These are phyloP conservation scores for Lasioglossum leucozonium DNA, from an alignment of 2,888 invertebrate species.

Conservation along the genomic window DNA sequence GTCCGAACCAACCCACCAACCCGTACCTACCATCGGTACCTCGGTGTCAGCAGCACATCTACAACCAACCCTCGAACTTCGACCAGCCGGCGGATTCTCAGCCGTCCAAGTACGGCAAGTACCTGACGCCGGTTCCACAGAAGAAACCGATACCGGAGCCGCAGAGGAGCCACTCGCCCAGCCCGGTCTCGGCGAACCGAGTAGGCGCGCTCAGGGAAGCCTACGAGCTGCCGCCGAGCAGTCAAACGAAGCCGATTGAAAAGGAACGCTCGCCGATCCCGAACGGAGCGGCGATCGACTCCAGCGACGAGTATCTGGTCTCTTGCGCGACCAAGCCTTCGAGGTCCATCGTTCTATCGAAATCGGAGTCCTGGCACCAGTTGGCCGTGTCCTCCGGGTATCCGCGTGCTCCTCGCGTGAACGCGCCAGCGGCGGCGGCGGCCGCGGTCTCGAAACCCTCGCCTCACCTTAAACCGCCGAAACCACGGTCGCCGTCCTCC, in stretches of 20 bases:
- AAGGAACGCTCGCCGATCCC: constrained; percentile 70
- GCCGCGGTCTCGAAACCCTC: constrained; percentile 63
- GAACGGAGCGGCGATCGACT: constrained; percentile 73
- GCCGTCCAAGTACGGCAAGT: constrained; percentile 26
- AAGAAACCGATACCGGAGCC: constrained; percentile 39
- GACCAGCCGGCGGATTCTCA: constrained; percentile 15
- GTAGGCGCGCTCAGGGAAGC: constrained; percentile 65
- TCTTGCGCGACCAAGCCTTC: constrained; percentile 79
- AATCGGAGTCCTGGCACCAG: constrained; percentile 94
- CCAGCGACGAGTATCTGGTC: constrained; percentile 82
- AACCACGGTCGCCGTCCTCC: constrained; percentile 91
- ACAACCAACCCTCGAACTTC: constrained; percentile 37
- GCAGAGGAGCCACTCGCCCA: constrained; percentile 26
- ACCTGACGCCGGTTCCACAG: constrained; percentile 32
- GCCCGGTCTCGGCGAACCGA: constrained; percentile 55
- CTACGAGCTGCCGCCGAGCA: constrained; percentile 59
- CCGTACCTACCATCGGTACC: not conserved
- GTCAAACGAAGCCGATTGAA: constrained; percentile 56
- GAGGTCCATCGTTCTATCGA: constrained; percentile 85
- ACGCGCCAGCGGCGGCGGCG: constrained; percentile 12
- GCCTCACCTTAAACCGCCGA: constrained; percentile 80
- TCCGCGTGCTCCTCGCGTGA: constrained; percentile 80
- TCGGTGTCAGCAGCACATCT: not conserved
- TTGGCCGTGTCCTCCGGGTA: constrained; percentile 84
- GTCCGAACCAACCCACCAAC: not conserved